Evolutionary conservation across 1,140 invertebrate genomes (phyloP), one percentile per base, ranked within the genome.

Genomic region (Tetranychus cinnabarinus): DNA sequence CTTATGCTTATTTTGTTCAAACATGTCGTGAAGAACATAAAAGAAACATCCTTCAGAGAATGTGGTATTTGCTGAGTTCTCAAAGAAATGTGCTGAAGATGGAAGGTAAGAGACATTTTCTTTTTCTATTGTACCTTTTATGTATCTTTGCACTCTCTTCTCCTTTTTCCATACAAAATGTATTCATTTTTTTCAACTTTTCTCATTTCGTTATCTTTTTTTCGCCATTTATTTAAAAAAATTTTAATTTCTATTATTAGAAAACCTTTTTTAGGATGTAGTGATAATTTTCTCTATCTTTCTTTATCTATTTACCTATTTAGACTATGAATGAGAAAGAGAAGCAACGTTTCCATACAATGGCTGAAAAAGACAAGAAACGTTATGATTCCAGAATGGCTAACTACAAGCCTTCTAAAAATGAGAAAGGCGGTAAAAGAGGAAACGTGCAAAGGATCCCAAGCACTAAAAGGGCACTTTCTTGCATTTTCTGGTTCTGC

Each of bases 401-500:
- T 66, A 86, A 81, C 69, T 98, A 97, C 75, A 84, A 85, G 59
- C 91, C 92, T 54, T 83, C 87, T 31, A 85, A 87, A 68, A 87
- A 87, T 55, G 83, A 85, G 63, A 82, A 85, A 69, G 81, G 83
- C 23, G 85, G 85, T 52, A 87, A 88, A 73, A 95, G 88, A 72
- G 80, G 86, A 71, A 91, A 90, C 75, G 82, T 86, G 70, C 80
- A 81, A 61, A 97, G 97, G 77, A 95, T 99, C 74, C 95, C 93
- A 15, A 92, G 92, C 67, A 95, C 95, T 48, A 99, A 98, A 78
- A 78, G 95, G 77, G 88, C 92, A 68, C 77, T 99, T 83, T 96
- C 92, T 63, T 92, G 95, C 54, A 98, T 98, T 79, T 98, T 99
- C 77, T 93, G 89, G 83, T 99, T 97, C 77, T 97, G 90, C 72